These are phyloP conservation scores for Pemphigus obesinymphae DNA, from an alignment of 1,140 invertebrate species.

Conservation along the genomic window DNA sequence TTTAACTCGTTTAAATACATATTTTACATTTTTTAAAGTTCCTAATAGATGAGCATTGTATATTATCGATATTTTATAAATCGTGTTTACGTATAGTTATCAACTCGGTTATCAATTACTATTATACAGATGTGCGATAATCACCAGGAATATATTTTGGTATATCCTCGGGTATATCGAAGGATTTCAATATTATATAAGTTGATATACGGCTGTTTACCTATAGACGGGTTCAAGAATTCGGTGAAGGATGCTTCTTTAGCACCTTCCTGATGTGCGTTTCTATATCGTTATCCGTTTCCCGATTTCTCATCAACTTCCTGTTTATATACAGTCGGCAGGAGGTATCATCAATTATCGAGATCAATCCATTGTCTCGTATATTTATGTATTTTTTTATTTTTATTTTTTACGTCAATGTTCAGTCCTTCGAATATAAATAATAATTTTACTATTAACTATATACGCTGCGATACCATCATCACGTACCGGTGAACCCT, in stretches of 20 bases:
- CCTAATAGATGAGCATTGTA: too few relatives aligned
- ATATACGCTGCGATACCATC: neutral
- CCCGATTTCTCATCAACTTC: neutral
- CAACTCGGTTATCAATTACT: too few relatives aligned
- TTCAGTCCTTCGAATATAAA: constrained; percentile 20
- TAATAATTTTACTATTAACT: constrained; percentile 18
- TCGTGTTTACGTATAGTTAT: too few relatives aligned
- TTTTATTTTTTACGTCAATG: neutral
- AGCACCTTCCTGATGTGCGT: neutral
- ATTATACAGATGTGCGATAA: too few relatives aligned
- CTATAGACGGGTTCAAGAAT: neutral
- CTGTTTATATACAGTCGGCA: neutral
- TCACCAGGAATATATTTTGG: too few relatives aligned
- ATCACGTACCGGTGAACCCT: constrained; percentile 15
- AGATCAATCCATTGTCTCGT: neutral
- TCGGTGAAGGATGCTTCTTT: neutral
- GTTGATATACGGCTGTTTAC: neutral
- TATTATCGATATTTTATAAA: too few relatives aligned
- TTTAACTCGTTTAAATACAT: too few relatives aligned
- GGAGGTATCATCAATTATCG: neutral
- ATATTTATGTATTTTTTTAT: neutral
- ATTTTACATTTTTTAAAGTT: too few relatives aligned
- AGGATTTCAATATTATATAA: too few relatives aligned
- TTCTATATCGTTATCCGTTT: neutral
- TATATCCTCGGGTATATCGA: too few relatives aligned